Evolutionary conservation across 1,140 invertebrate genomes (phyloP), one percentile per base, ranked within the genome.

Genomic region (Acromyrmex echinatior): DNA sequence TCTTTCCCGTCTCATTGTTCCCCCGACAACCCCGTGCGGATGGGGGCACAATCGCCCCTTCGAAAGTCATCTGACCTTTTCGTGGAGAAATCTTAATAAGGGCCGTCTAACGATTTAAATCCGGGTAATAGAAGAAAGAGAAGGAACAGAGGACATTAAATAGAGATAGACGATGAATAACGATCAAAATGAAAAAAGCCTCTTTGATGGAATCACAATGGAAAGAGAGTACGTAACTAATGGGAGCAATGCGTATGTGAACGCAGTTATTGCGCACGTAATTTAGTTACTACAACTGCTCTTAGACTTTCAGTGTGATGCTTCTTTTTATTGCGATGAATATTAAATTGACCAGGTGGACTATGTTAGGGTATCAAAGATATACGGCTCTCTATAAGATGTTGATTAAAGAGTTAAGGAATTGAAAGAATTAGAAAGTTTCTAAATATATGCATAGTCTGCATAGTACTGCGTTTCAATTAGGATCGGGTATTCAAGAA

Each of bases 1-100:
- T 79, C 80, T 84, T 89, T 79, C 88, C 77, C 86, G 86, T 87
- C 88, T 88, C 88, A 92, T 91, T 89, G 91, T 93, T 92, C 88
- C 88, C 39, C 88, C 86, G 87, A 87, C 93, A 91, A 93, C 92
- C 93, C 92, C 49, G 62, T 89, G n/a, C 60, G 62, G 60, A 79
- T 51, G 68, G 28, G 51, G 39, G 28, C 58, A 80, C 62, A 25
- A 78, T 88, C 84, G 58, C 28, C 86, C 60, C 79, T 35, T 60
- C 58, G 53, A 86, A 88, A 71, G 39, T 63, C 80, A 9, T 25
- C 58, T 68, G 45, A 77, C 18, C 53, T 82, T 25, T 73, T 21
- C 10, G 39, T 2, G 53, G 16, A 45, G 49, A 53, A 82, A 74
- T 74, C 35, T 65, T 51, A 76, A 56, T 62, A 62, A 21, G 53